A percentile compares a stretch with the other conserved stretches of the same genome.
Conservation (phyloP, 2,797 vertebrate species). For the Eutrigla gurnardus region DNA sequence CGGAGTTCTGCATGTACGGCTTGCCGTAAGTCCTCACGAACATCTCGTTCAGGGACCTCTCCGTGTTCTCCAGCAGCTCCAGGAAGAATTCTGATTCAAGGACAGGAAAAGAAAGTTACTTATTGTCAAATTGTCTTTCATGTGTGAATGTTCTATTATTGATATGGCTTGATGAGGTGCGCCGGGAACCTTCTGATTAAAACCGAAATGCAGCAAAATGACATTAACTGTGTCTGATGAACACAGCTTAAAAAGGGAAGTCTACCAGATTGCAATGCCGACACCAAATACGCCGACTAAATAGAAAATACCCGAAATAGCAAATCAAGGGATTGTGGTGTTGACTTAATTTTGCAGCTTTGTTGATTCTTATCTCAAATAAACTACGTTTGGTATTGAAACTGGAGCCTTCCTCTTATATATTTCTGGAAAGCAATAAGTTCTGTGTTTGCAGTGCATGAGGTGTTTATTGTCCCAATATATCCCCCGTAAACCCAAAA, state of each 20-base stretch:
- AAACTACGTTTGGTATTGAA: slow-evolving; percentile 39
- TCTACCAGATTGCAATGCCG: slow-evolving; percentile 24
- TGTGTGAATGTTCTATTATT: background rate
- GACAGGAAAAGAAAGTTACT: slow-evolving; percentile 36
- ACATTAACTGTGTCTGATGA: slow-evolving; percentile 32
- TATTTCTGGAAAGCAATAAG: slow-evolving; percentile 60
- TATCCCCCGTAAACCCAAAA: slow-evolving; percentile 24
- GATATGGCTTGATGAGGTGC: slow-evolving; percentile 7
- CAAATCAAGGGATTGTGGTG: slow-evolving; percentile 33
- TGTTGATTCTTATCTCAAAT: slow-evolving; percentile 37
- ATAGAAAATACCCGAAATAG: slow-evolving; percentile 30
- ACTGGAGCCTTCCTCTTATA: slow-evolving; percentile 23
- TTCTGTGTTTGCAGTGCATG: slow-evolving; percentile 47
- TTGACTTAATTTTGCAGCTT: slow-evolving; percentile 44
- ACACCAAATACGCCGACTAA: slow-evolving; percentile 6
- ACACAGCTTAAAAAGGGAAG: background rate
- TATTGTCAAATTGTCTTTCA: slow-evolving; percentile 14
- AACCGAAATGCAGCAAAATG: slow-evolving; percentile 24
- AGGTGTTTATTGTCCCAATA: slow-evolving; percentile 24
- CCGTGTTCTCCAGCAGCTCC: slow-evolving; percentile 94
- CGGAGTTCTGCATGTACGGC: slow-evolving; percentile 96
- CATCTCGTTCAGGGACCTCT: slow-evolving; percentile 95
- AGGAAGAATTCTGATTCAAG: slow-evolving; percentile 90
- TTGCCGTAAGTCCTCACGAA: slow-evolving; percentile 95
- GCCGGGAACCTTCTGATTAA: slow-evolving; percentile 21